Base-by-base conservation (phyloP, 2,797 vertebrate genomes). In the Hippocampus kuda region DNA sequence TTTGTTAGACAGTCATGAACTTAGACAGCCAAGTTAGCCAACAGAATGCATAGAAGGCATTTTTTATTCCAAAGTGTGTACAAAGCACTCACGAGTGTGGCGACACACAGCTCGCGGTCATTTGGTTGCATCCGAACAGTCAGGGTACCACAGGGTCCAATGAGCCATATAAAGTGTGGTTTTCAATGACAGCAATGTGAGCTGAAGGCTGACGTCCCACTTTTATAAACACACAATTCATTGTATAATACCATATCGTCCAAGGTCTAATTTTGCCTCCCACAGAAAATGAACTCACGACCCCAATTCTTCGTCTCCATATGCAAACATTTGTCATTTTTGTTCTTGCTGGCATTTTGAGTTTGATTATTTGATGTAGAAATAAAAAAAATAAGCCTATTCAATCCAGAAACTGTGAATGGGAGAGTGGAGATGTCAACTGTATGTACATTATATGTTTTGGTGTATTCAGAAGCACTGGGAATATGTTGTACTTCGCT, bases 361-460 rank as follows among this genome's bases (percentile, higher is more conserved):
- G 80, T 89, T 89, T 72, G 67, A 84, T 84, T 88, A 86, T 90
- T 87, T 82, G 86, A 87, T 88, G 86, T 89, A 87, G 78, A 90
- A 82, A 87, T 70, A 73, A 82, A 82, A 87, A 85, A 75, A 86
- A 87, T 88, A n/a, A n/a, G 86, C 85, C 86, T 88, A 88, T 86
- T 89, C 86, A 89, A 89, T 90, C 87, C 88, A 89, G 88, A 88
- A 89, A 90, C 87, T 90, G 89, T 90, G 88, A 91, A 90, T 88
- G 87, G 86, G 84, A 86, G 87, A 82, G 85, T 85, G 86, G 85
- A 86, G 83, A 82, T 83, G 85, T 88, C 83, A 85, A 80, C 86
- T 87, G 83, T 89, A 84, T 89, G 87, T 89, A 89, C 88, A 90
- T 88, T 88, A 83, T 89, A 87, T 91, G 87, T 90, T 89, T 90